phyloP scores from a whole-genome alignment of 2,797 vertebrate genomes.

The Pteronotus mesoamericanus region DNA sequence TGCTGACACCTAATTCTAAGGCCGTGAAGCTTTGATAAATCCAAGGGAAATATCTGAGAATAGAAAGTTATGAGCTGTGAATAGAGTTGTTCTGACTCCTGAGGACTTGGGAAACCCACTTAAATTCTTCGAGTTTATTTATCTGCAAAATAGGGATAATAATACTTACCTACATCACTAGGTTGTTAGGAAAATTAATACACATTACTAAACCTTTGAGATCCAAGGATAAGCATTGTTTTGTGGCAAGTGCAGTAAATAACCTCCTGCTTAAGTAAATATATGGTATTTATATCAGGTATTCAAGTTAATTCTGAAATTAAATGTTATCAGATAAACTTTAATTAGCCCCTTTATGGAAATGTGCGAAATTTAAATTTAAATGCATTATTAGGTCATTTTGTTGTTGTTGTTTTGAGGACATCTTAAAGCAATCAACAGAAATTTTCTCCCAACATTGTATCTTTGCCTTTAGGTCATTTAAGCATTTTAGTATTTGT shows the following conservation, averaged over 20 bases:
- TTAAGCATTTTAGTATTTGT: neutral
- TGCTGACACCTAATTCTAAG: neutral
- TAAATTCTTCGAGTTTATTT: neutral
- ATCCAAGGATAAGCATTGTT: neutral
- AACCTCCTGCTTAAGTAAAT: neutral
- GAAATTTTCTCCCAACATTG: neutral
- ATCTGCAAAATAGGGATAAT: neutral
- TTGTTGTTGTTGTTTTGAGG: neutral
- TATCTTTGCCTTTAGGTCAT: neutral
- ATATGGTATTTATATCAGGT: neutral
- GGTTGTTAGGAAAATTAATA: slow-evolving; percentile 21
- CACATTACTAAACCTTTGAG: neutral
- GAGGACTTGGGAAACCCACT: neutral
- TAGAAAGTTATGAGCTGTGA: neutral
- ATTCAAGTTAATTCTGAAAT: slow-evolving; percentile 14
- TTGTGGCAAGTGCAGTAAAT: neutral
- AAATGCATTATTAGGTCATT: neutral
- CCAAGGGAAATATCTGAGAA: neutral
- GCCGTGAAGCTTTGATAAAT: neutral
- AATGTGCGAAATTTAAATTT: slow-evolving; percentile 5
- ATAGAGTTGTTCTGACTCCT: neutral
- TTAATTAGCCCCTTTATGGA: slow-evolving; percentile 34
- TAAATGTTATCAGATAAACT: slow-evolving; percentile 18
- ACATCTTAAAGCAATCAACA: neutral
- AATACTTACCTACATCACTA: neutral